phyloP scores from a whole-genome alignment of 1,140 invertebrate species.

The Gonatopus flavifemur region DNA sequence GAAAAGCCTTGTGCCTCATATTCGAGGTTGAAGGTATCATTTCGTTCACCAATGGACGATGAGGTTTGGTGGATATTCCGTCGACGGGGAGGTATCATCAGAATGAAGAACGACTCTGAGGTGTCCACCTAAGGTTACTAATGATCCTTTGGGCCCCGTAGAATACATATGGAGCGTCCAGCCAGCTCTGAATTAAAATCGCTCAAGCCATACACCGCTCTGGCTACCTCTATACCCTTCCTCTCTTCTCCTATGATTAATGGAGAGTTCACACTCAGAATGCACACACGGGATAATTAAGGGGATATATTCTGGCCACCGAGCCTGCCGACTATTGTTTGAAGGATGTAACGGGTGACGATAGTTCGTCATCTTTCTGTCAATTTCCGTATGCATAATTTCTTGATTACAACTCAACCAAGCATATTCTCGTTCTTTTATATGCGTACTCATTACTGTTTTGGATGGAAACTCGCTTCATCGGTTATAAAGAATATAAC shows the following conservation, averaged over 20 bases:
- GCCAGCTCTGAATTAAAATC: conserved; percentile 59
- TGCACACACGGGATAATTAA: conserved; percentile 60
- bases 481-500: too few relatives aligned
- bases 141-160: conserved; percentile 50
- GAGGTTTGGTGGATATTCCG: conserved; percentile 40
- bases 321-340: conserved; percentile 49
- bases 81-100: conserved; percentile 44
- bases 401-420: too few relatives aligned
- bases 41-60: conserved; percentile 42
- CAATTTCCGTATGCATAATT: too few relatives aligned
- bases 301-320: conserved; percentile 58
- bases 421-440: too few relatives aligned
- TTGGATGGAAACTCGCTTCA: too few relatives aligned
- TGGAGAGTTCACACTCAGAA: conserved; percentile 60
- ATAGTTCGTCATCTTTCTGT: conserved; percentile 19
- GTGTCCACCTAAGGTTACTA: conserved; percentile 58
- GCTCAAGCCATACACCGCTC: conserved; percentile 40
- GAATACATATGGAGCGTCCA: conserved; percentile 54
- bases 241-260: conserved; percentile 58
- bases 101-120: conserved; percentile 55
- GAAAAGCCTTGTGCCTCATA: too few relatives aligned
- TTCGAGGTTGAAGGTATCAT: conserved; percentile 16
- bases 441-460: too few relatives aligned
- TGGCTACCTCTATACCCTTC: conserved; percentile 46
- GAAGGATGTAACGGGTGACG: conserved; percentile 54